These are phyloP conservation scores for Lasioglossum calceatum DNA, from an alignment of 2,888 invertebrate species.

Conservation along the genomic window DNA sequence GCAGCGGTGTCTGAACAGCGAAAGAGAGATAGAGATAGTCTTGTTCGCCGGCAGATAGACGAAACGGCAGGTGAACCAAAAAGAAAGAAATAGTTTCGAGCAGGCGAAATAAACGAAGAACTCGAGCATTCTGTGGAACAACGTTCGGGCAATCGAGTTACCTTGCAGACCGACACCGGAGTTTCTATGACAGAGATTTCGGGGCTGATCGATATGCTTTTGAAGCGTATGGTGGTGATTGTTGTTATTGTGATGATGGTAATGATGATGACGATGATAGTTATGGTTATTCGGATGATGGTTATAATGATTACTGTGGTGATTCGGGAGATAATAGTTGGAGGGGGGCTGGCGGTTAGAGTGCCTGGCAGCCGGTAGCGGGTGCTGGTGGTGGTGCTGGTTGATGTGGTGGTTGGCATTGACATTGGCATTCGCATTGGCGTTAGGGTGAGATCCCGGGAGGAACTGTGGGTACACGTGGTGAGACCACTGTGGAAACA, in stretches of 20 bases:
- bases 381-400: slow-evolving; percentile 85
- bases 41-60: slow-evolving; percentile 4
- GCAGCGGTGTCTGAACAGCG: background rate
- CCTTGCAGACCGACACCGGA: slow-evolving; percentile 87
- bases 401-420: slow-evolving; percentile 84
- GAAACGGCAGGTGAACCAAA: slow-evolving; percentile 3
- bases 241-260: slow-evolving; percentile 87
- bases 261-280: slow-evolving; percentile 87
- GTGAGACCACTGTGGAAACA: slow-evolving; percentile 98
- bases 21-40: background rate
- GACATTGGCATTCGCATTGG: slow-evolving; percentile 86
- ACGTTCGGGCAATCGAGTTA: slow-evolving; percentile 81
- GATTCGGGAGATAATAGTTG: slow-evolving; percentile 86
- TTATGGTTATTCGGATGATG: slow-evolving; percentile 87
- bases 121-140: slow-evolving; percentile 74
- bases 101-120: slow-evolving; percentile 54
- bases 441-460: slow-evolving; percentile 94
- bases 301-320: slow-evolving; percentile 85
- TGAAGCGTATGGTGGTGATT: slow-evolving; percentile 85
- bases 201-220: slow-evolving; percentile 85
- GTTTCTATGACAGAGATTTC: slow-evolving; percentile 87
- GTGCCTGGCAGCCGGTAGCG: slow-evolving; percentile 85
- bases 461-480: slow-evolving; percentile 97
- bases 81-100: slow-evolving; percentile 22
- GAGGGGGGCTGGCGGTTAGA: slow-evolving; percentile 84